Percentiles rank a stretch among this genome's conserved stretches.
Evolutionary conservation across 2,888 invertebrate genomes (phyloP).

Genomic region (Hypomecis punctinalis): DNA sequence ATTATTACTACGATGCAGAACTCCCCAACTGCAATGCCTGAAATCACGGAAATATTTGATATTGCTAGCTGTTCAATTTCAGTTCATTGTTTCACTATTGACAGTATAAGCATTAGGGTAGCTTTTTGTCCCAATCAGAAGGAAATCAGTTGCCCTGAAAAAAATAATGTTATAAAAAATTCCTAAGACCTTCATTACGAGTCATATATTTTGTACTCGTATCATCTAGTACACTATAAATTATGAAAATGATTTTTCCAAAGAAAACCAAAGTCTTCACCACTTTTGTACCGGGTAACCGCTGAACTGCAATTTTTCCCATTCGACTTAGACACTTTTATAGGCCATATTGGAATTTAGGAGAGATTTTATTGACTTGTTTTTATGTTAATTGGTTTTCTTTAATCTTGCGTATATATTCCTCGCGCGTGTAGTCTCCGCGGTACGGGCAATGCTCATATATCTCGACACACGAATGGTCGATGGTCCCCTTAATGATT

Average conservation of each 20-base stretch:
- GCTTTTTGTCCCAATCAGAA: too few species aligned
- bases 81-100: too few species aligned
- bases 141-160: too few species aligned
- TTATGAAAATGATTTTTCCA: not conserved
- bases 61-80: too few species aligned
- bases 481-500: constrained; percentile 17
- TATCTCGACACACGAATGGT: constrained; percentile 14
- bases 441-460: constrained; percentile 7
- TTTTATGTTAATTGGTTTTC: constrained; percentile 69
- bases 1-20: too few species aligned
- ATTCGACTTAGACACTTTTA: constrained; percentile 64
- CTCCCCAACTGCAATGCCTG: too few species aligned
- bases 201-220: too few species aligned
- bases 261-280: constrained; percentile 14
- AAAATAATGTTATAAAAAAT: too few species aligned
- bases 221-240: too few species aligned
- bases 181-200: too few species aligned
- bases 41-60: too few species aligned
- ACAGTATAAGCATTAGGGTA: too few species aligned
- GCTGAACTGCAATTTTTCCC: constrained; percentile 53
- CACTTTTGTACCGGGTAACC: constrained; percentile 42
- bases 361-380: constrained; percentile 67
- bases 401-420: constrained; percentile 44
- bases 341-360: constrained; percentile 68
- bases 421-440: constrained; percentile 15